Evolutionary conservation across 2,888 invertebrate species (phyloP).

Genomic region (Congeria kusceri): DNA sequence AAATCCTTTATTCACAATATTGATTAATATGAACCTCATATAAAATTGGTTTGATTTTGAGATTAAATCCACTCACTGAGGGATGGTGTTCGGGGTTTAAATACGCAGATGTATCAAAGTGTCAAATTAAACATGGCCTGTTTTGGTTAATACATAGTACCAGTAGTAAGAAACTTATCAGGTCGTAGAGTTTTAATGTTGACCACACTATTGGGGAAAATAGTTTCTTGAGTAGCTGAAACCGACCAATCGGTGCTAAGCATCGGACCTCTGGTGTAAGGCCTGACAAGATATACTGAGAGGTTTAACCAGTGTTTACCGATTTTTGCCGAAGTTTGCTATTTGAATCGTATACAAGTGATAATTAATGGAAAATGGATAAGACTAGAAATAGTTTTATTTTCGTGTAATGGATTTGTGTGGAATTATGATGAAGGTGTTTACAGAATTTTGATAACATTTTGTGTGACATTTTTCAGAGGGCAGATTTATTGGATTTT

Average conservation of each 20-base stretch:
- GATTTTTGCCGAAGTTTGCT: conserved; percentile 49
- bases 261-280: conserved; percentile 28
- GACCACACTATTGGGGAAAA: conserved; percentile 28
- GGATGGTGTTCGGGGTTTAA: conserved; percentile 17
- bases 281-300: conserved; percentile 25
- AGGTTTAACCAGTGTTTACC: conserved; percentile 42
- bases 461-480: conserved; percentile 18
- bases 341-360: conserved; percentile 54
- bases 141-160: neutral
- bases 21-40: neutral
- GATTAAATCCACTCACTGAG: neutral
- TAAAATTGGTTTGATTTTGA: conserved; percentile 3
- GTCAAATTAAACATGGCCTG: conserved; percentile 13
- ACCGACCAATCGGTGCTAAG: conserved; percentile 8
- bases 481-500: conserved; percentile 2
- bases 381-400: conserved; percentile 25
- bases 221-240: conserved; percentile 22
- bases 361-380: conserved; percentile 62
- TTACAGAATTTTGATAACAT: conserved; percentile 27
- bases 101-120: conserved; percentile 32
- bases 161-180: conserved; percentile 2
- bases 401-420: conserved; percentile 59
- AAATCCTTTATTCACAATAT: too few relatives aligned
- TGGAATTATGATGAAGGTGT: conserved; percentile 51
- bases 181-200: neutral